phyloP scores from a whole-genome alignment of 2,888 invertebrate genomes.

The Myathropa florea region DNA sequence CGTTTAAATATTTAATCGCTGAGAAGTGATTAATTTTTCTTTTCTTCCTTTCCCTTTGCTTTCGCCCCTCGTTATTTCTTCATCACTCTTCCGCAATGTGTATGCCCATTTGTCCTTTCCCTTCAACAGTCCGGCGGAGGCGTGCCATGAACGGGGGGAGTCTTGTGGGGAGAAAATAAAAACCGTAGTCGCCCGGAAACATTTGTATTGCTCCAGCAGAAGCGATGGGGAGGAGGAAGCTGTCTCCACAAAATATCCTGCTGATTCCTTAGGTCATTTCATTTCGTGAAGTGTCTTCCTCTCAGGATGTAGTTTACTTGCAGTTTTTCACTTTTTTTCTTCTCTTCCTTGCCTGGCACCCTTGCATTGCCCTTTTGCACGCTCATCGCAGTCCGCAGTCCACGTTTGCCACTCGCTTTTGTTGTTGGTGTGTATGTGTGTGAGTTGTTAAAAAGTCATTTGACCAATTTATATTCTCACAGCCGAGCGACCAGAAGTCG shows the following conservation, averaged over 20 bases:
- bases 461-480: slow-evolving; percentile 65
- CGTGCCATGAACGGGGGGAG: no score
- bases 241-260: slow-evolving; percentile 49
- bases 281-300: slow-evolving; percentile 54
- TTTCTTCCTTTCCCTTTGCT: slow-evolving; percentile 9
- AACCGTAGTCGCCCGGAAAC: slow-evolving; percentile 46
- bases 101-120: slow-evolving; percentile 27
- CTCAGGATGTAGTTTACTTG: slow-evolving; percentile 64
- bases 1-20: slow-evolving; percentile 68
- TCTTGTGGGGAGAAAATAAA: slow-evolving; percentile 1
- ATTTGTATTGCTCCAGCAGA: slow-evolving; percentile 59
- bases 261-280: slow-evolving; percentile 64
- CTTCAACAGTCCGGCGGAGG: neutral
- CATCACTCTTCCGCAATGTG: slow-evolving; percentile 49
- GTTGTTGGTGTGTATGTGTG: slow-evolving; percentile 15
- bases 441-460: slow-evolving; percentile 64
- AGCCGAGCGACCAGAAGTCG: slow-evolving; percentile 21
- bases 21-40: slow-evolving; percentile 66
- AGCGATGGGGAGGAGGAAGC: slow-evolving; percentile 3
- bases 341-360: neutral
- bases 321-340: slow-evolving; percentile 26
- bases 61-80: slow-evolving; percentile 58
- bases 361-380: neutral
- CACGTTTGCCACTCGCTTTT: slow-evolving; percentile 5
- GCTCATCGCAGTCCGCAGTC: neutral